These are phyloP conservation scores for Drosophila sucinea DNA, from an alignment of 1,140 invertebrate species.

Conservation along the genomic window DNA sequence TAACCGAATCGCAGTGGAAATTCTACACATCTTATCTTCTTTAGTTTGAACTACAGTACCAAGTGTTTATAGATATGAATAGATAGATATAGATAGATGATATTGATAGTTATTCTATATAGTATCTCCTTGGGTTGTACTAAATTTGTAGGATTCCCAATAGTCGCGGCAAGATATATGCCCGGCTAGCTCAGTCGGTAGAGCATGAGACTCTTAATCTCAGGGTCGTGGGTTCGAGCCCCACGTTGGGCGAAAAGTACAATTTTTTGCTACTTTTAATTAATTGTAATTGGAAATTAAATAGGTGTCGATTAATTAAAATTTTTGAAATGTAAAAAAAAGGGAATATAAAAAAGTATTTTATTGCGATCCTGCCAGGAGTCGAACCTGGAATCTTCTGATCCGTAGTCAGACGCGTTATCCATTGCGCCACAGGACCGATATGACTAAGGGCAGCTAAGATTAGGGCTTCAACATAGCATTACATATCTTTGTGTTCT, in stretches of 20 bases:
- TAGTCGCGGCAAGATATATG: neutral
- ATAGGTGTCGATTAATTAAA: too few relatives aligned
- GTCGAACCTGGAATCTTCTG: slow-evolving; percentile 90
- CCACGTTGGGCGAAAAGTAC: slow-evolving; percentile 89
- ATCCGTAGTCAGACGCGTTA: slow-evolving; percentile 89
- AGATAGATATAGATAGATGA: too few relatives aligned
- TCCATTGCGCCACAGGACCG: slow-evolving; percentile 88
- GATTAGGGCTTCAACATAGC: neutral
- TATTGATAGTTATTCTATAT: too few relatives aligned
- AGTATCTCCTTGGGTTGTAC: too few relatives aligned
- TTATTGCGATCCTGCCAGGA: slow-evolving; percentile 86
- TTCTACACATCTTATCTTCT: too few relatives aligned
- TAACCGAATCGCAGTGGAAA: too few relatives aligned
- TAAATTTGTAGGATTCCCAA: too few relatives aligned
- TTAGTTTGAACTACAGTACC: too few relatives aligned
- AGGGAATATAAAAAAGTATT: neutral
- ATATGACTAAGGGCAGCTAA: neutral
- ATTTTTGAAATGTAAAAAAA: neutral
- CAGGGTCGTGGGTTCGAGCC: slow-evolving; percentile 96
- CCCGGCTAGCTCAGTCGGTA: slow-evolving; percentile 95
- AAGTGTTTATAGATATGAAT: too few relatives aligned
- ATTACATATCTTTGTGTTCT: neutral
- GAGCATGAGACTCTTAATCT: slow-evolving; percentile 97
- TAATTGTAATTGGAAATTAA: too few relatives aligned
- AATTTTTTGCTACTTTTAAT: too few relatives aligned